These are phyloP conservation scores for human (Homo sapiens) DNA, from an alignment of 2,113 vertebrate species.

Conservation along the genomic window GRCh38 chr16:56778501-56779000, in stretches of 20 bases:
- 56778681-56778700: neutral
- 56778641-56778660: neutral
- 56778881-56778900: neutral
- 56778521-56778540: neutral
- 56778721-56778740: slow-evolving; percentile 15
- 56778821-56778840: neutral
- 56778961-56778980: neutral
- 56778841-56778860: slow-evolving; percentile 20
- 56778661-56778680: neutral
- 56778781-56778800: neutral
- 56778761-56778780: neutral
- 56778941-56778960: neutral
- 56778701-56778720: slow-evolving; percentile 19
- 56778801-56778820: neutral
- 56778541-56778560: neutral
- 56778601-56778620: neutral
- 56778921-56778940: neutral
- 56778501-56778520: neutral
- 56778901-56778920: neutral
- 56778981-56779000: neutral
- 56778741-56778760: neutral
- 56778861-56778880: neutral
- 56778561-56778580: neutral
- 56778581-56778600: neutral
- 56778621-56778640: neutral